Evolutionary conservation across 2,113 vertebrate genomes (phyloP), one percentile per base, ranked within the genome.

Genomic region (Pelecanus crispus): DNA sequence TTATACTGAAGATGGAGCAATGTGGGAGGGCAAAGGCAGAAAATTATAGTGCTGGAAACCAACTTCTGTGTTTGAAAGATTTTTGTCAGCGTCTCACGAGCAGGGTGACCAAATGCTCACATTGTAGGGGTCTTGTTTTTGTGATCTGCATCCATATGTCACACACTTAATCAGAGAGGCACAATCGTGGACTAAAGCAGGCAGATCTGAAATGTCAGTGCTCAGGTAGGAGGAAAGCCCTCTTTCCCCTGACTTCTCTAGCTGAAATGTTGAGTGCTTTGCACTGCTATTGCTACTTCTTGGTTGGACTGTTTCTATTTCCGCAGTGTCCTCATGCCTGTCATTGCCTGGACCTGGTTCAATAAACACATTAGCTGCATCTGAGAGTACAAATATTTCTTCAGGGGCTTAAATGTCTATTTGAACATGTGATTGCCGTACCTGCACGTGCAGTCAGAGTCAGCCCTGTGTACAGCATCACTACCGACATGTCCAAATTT

Each of bases 301-400:
- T 94, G 87, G 91, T 95, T 95, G 93, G 78, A 31, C 78, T 96
- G 78, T 87, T 96, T 90, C 91, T 95, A 89, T 97, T 97, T 97
- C 84, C 2, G 7, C 93, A 92, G 93, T 95, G 89, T 95, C 96
- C 94, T 97, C 94, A 92, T 95, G 96, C 96, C 91, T 95, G 91
- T 92, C 95, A 95, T 95, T 95, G 91, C 93, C 85, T 94, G 87
- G 93, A 94, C 78, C 78, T 94, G 89, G 73, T 95, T 97, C 95
- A 97, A 65, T 95, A 96, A 96, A 95, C 93, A 93, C 92, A 95
- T 94, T 96, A 96, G 88, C 81, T 70, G 90, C 92, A 95, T 96
- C 93, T 62, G 87, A 96, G 81, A 92, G 93, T 93, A 86, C 81
- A 96, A 96, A 96, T 97, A 96, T 97, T 96, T 96, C 92, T 97